Evolutionary conservation across 64 coral and sea anemone species (phyloP).

Genomic region (Pocillopora verrucosa): DNA sequence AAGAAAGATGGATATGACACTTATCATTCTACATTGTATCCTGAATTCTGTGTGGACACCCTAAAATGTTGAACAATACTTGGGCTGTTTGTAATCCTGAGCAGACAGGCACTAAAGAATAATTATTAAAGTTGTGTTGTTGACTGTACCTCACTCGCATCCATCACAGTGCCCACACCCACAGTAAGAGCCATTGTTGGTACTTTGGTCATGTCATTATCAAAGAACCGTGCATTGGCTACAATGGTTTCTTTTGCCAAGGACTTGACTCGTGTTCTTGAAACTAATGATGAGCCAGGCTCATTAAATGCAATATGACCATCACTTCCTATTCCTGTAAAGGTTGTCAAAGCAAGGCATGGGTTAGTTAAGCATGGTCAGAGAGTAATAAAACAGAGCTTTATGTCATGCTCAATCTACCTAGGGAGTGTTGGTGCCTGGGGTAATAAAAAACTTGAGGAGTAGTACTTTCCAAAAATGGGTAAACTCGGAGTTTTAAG

Average conservation of each 20-base stretch:
- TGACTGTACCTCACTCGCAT: constrained; percentile 79
- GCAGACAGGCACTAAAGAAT: not conserved
- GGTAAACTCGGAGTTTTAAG: too few species aligned
- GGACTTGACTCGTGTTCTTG: constrained; percentile 88
- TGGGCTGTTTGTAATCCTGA: too few species aligned
- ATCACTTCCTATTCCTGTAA: constrained; percentile 93
- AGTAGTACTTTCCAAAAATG: too few species aligned
- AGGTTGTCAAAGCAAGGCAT: not conserved
- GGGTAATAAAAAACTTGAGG: too few species aligned
- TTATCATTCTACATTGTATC: too few species aligned
- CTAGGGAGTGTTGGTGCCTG: too few species aligned
- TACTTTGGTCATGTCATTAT: constrained; percentile 79
- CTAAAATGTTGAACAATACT: too few species aligned
- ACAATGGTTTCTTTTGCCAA: constrained; percentile 96
- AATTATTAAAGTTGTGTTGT: not conserved
- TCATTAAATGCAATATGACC: constrained; percentile 99
- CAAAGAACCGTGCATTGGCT: constrained; percentile 98
- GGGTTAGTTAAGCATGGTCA: not conserved
- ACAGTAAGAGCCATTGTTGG: constrained; percentile 92
- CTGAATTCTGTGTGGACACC: too few species aligned
- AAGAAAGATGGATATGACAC: too few species aligned
- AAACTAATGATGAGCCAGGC: constrained; percentile 89
- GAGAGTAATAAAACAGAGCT: too few species aligned
- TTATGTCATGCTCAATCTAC: too few species aligned
- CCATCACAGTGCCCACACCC: constrained; percentile 94